These are phyloP conservation scores for Leptopilina clavipes DNA, from an alignment of 1,140 invertebrate genomes.

Conservation along the genomic window DNA sequence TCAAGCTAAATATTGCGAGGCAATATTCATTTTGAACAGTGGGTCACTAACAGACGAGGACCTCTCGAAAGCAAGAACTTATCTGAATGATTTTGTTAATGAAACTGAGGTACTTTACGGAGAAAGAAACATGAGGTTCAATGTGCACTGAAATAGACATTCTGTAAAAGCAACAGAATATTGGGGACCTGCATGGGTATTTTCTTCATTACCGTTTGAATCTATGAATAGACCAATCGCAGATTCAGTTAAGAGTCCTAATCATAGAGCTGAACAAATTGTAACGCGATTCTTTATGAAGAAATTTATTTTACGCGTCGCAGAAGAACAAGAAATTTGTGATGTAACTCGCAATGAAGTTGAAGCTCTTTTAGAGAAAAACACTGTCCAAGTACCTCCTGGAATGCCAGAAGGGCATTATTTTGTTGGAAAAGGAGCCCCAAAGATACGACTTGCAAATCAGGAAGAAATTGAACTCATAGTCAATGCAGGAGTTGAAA, in stretches of 20 bases:
- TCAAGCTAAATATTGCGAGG: not conserved
- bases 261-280: too few relatives aligned
- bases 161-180: too few relatives aligned
- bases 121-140: not conserved
- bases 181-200: too few relatives aligned
- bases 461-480: not conserved
- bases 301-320: not conserved
- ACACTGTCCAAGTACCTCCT: not conserved
- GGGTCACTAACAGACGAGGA: not conserved
- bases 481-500: not conserved
- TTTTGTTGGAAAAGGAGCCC: not conserved
- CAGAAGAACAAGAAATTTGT: not conserved
- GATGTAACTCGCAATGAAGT: not conserved
- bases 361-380: not conserved
- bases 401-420: not conserved
- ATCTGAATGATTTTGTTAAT: not conserved
- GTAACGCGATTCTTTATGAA: too few relatives aligned
- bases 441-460: not conserved
- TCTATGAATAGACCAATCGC: too few relatives aligned
- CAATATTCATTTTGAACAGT: not conserved
- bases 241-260: too few relatives aligned
- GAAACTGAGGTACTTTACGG: conserved; percentile 27
- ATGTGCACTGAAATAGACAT: too few relatives aligned
- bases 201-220: too few relatives aligned
- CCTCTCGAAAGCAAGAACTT: not conserved